phyloP scores from a whole-genome alignment of 2,797 vertebrate species.

The Petrocephalus schoutedeni region DNA sequence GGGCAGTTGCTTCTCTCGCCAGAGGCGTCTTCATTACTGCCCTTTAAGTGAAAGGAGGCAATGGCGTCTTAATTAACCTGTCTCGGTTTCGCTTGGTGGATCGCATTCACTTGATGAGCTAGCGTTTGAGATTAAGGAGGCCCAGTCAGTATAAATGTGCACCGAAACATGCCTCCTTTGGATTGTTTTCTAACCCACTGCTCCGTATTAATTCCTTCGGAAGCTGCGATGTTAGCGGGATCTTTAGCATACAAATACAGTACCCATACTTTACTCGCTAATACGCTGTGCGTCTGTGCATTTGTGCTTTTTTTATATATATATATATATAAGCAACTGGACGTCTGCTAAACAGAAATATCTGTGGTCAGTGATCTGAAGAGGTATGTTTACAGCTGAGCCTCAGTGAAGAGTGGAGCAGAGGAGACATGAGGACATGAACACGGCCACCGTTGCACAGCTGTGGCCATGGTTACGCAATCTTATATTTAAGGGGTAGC shows the following conservation, averaged over 20 bases:
- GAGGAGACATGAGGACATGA: neutral
- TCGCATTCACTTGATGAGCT: neutral
- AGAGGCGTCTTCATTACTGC: neutral
- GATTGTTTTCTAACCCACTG: neutral
- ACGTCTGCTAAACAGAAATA: neutral
- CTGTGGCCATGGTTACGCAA: neutral
- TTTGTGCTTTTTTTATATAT: neutral
- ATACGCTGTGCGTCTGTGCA: neutral
- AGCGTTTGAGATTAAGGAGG: constrained; percentile 1
- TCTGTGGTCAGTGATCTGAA: neutral
- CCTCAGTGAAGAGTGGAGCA: neutral
- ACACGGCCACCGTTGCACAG: neutral
- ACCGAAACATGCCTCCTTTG: neutral
- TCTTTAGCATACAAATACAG: neutral
- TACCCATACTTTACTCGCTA: neutral
- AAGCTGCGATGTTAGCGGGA: neutral
- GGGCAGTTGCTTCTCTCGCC: neutral
- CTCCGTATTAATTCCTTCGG: neutral
- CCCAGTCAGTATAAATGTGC: neutral
- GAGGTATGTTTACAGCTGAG: neutral
- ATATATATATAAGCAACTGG: neutral
- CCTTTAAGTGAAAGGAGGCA: constrained; percentile 8
- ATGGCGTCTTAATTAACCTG: constrained; percentile 23
- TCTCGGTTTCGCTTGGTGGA: neutral
- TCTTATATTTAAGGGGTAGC: neutral